Evolutionary conservation across 2,797 vertebrate species (phyloP).

Genomic region (Sciaenops ocellatus): DNA sequence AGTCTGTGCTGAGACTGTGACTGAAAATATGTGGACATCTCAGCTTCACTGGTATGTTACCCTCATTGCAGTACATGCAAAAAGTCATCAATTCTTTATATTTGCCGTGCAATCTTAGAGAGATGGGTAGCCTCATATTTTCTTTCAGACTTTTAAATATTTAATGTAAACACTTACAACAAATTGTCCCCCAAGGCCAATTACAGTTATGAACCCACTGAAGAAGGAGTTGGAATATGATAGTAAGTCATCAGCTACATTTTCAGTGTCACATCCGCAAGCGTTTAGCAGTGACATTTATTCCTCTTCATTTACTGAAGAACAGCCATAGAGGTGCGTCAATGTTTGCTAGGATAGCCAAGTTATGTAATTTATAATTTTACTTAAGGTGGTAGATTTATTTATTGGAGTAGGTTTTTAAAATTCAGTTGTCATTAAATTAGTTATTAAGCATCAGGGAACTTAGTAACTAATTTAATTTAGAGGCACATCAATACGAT

Average conservation of each 20-base stretch:
- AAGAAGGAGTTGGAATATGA: constrained; percentile 42
- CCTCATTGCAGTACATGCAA: constrained; percentile 57
- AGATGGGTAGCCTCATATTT: constrained; percentile 66
- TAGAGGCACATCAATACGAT: neutral
- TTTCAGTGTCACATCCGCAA: constrained; percentile 29
- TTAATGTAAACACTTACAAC: constrained; percentile 83
- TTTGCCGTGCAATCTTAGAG: constrained; percentile 64
- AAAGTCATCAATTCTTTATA: constrained; percentile 84
- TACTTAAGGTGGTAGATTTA: neutral
- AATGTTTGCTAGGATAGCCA: neutral
- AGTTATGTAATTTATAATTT: neutral
- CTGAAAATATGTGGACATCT: constrained; percentile 58
- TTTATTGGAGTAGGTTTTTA: neutral
- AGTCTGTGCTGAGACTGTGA: constrained; percentile 50
- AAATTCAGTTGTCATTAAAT: neutral
- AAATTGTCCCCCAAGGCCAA: constrained; percentile 82
- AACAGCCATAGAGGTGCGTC: neutral
- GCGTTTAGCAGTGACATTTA: constrained; percentile 31
- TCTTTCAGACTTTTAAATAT: constrained; percentile 80
- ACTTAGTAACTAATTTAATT: constrained; percentile 13
- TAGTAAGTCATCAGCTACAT: constrained; percentile 49
- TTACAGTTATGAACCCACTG: constrained; percentile 67
- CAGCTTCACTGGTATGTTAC: constrained; percentile 44
- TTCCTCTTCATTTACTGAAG: constrained; percentile 27
- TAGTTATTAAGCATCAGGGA: neutral